These are phyloP conservation scores for Gonioctena quinquepunctata DNA, from an alignment of 1,140 invertebrate genomes.

Conservation along the genomic window DNA sequence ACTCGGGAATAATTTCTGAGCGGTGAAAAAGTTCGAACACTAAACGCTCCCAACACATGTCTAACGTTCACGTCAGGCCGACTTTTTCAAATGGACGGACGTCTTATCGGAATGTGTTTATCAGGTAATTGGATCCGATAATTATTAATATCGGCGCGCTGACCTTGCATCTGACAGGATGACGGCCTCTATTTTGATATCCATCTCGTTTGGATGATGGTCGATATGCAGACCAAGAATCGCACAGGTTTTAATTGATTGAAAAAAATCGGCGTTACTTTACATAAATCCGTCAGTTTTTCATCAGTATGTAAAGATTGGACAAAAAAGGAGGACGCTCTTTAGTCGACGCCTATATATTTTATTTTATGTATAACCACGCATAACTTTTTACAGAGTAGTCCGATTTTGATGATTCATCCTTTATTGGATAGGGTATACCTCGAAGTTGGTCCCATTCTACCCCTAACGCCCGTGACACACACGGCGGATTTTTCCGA, in stretches of 20 bases:
- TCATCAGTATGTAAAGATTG: too few relatives aligned
- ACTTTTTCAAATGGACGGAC: slow-evolving; percentile 23
- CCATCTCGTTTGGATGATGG: not conserved
- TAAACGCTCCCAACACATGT: slow-evolving; percentile 27
- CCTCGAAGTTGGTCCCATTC: too few relatives aligned
- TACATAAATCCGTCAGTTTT: too few relatives aligned
- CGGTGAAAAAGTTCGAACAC: slow-evolving; percentile 13
- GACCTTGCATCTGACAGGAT: slow-evolving; percentile 24
- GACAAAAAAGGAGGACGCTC: too few relatives aligned
- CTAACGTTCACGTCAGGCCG: slow-evolving; percentile 5
- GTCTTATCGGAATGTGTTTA: slow-evolving; percentile 39
- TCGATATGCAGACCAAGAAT: not conserved
- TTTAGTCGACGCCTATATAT: too few relatives aligned
- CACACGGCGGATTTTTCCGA: too few relatives aligned
- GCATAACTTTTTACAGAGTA: too few relatives aligned
- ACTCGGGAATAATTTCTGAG: not conserved
- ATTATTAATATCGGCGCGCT: slow-evolving; percentile 30
- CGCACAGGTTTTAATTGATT: not conserved
- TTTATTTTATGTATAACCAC: too few relatives aligned
- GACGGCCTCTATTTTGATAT: slow-evolving; percentile 15
- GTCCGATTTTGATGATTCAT: too few relatives aligned
- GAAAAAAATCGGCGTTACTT: too few relatives aligned
- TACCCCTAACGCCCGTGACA: too few relatives aligned
- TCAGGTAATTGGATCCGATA: slow-evolving; percentile 38
- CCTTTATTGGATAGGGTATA: too few relatives aligned